Base-by-base conservation (phyloP, 2,888 invertebrate genomes). In the Galerucella calmariensis region DNA sequence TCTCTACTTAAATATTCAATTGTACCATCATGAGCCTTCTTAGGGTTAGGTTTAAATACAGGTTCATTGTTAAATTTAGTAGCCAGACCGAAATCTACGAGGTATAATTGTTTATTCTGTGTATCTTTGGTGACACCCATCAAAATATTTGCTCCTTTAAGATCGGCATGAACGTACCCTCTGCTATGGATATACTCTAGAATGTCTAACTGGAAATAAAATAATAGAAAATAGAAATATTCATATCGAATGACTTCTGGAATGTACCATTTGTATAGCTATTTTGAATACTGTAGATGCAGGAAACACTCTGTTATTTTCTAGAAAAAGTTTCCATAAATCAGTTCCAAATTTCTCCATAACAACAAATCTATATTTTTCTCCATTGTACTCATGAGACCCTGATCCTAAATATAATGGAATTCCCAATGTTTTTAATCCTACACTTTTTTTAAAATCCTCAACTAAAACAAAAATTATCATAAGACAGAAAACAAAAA, bases 1-100 rank as follows among this genome's bases (percentile, higher is more conserved):
- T 99, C 99, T 75, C 96, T 89, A 80, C 98, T 98, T 0, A 97
- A 96, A 85, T 97, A 99, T 84, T 99, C 97, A 76, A 98, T 94
- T 0, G 99, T 99, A 0, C 99, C 99, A 87, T 99, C 95, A 85
- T 99, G 98, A 77, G 97, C 97, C 85, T 93, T 94, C 82, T 95
- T 95, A 0, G 95, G 95, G 88, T 98, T 96, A 0, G 94, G 93
- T 85, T 95, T 95, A 85, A 94, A 97, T 73, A 93, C 93, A 82
- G 94, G 94, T 6, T 81, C 84, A 0, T 92, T 93, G 2, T 90
- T 91, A 80, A 92, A 94, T 79, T 92, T 92, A 14, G 92, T 91
- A 0, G 97, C 97, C 56, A 99, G 89, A 0, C 99, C 99, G 88
- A 94, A 99, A 89, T 99, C 99, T 0, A 99, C 95, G 11, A 99